phyloP scores from a whole-genome alignment of 2,888 invertebrate genomes.

The Seira ritae region DNA sequence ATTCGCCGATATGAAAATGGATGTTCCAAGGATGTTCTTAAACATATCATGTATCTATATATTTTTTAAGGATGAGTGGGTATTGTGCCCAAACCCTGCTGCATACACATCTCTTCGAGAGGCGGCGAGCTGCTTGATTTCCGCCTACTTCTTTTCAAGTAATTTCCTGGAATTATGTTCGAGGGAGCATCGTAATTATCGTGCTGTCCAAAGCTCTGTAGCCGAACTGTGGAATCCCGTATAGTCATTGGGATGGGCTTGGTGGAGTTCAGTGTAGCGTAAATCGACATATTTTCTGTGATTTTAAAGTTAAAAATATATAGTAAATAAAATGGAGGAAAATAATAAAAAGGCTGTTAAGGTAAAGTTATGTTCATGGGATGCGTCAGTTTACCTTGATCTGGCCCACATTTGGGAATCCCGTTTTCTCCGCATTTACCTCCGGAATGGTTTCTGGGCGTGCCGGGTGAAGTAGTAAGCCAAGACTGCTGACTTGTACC shows the following conservation, averaged over 20 bases:
- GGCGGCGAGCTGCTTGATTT: neutral
- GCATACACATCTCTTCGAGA: slow-evolving; percentile 22
- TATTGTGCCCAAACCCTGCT: slow-evolving; percentile 22
- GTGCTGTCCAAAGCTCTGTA: slow-evolving; percentile 67
- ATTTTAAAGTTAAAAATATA: too few species aligned
- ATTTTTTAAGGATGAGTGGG: too few species aligned
- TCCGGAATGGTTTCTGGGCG: neutral
- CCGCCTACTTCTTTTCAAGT: neutral
- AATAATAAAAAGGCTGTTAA: neutral
- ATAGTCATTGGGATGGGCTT: slow-evolving; percentile 70
- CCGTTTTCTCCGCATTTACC: slow-evolving; percentile 23
- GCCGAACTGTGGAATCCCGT: slow-evolving; percentile 68
- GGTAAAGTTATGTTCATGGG: too few species aligned
- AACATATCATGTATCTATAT: too few species aligned
- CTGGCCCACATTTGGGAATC: slow-evolving; percentile 10
- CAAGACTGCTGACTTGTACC: slow-evolving; percentile 69
- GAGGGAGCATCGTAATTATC: slow-evolving; percentile 71
- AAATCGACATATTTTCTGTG: slow-evolving; percentile 66
- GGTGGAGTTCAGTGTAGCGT: slow-evolving; percentile 68
- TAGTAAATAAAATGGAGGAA: neutral
- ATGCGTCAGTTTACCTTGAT: neutral
- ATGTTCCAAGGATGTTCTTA: too few species aligned
- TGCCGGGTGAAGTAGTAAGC: slow-evolving; percentile 58
- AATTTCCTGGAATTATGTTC: neutral
- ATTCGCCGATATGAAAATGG: too few species aligned